phyloP scores from a whole-genome alignment of 2,113 vertebrate genomes.

The Oreocharis arfaki region DNA sequence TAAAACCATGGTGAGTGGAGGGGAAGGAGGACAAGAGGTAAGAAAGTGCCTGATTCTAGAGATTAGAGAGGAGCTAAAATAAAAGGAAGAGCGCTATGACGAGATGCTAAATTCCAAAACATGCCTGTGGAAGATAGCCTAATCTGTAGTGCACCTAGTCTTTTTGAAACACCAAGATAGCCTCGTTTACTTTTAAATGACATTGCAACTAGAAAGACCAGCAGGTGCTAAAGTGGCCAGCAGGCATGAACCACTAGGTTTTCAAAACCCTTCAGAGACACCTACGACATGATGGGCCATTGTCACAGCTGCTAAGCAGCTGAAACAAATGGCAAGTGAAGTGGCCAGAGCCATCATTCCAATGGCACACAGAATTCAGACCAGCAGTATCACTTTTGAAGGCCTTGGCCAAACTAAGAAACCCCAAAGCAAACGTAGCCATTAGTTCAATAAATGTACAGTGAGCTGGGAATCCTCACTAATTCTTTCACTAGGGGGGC shows the following conservation, averaged over 20 bases:
- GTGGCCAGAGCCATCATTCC: not conserved
- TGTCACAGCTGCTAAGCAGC: not conserved
- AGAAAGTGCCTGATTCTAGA: not conserved
- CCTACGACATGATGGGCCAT: accelerated
- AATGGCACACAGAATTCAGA: not conserved
- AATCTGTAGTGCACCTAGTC: not conserved
- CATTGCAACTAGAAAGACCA: not conserved
- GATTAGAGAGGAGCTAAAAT: not conserved
- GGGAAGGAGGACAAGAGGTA: not conserved
- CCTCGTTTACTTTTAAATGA: not conserved
- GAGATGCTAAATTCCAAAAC: not conserved
- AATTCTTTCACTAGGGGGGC: not conserved
- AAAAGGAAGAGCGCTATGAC: not conserved
- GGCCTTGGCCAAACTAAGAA: not conserved
- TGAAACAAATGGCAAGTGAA: not conserved
- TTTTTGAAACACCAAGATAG: not conserved
- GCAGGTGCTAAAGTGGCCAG: not conserved
- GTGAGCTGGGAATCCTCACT: not conserved
- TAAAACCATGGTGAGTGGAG: not conserved
- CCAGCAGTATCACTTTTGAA: not conserved
- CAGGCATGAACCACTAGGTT: not conserved
- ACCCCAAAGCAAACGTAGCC: not conserved
- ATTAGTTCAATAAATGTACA: not conserved
- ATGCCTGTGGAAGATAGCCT: not conserved
- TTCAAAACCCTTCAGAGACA: not conserved